These are phyloP conservation scores for Drosophila kuntzei DNA, from an alignment of 2,888 invertebrate species.

Conservation along the genomic window DNA sequence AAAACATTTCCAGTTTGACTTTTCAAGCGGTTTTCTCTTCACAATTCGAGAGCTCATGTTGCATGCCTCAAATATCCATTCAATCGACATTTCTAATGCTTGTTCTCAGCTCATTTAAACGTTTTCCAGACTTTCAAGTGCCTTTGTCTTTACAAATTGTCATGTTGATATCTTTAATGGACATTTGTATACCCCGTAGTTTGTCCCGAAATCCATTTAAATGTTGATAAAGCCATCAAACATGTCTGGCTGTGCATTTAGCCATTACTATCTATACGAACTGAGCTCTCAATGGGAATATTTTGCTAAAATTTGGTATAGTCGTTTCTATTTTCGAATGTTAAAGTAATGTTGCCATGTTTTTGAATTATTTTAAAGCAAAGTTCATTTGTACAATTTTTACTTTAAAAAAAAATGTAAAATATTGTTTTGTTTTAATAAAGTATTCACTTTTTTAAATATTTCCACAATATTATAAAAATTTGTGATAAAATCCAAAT, in stretches of 20 bases:
- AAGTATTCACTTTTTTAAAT: too few species aligned
- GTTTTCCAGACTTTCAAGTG: not conserved
- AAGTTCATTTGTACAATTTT: too few species aligned
- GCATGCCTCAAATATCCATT: conserved; percentile 12
- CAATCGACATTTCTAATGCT: not conserved
- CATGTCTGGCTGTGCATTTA: not conserved
- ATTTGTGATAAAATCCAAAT: too few species aligned
- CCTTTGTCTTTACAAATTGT: not conserved
- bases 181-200: not conserved
- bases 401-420: too few species aligned
- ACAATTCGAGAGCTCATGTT: conserved; percentile 2
- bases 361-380: too few species aligned
- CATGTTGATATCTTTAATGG: not conserved
- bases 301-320: not conserved
- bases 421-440: too few species aligned
- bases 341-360: not conserved
- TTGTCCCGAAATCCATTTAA: not conserved
- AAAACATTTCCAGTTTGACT: conserved; percentile 1
- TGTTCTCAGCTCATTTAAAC: conserved; percentile 4
- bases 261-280: not conserved
- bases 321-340: not conserved
- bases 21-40: conserved; percentile 4
- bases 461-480: too few species aligned
- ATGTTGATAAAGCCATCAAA: not conserved
- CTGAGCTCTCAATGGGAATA: not conserved